Percentiles rank a stretch among this genome's conserved stretches.
Evolutionary conservation across 2,797 vertebrate genomes (phyloP).

Genomic region (Sciurus vulgaris): DNA sequence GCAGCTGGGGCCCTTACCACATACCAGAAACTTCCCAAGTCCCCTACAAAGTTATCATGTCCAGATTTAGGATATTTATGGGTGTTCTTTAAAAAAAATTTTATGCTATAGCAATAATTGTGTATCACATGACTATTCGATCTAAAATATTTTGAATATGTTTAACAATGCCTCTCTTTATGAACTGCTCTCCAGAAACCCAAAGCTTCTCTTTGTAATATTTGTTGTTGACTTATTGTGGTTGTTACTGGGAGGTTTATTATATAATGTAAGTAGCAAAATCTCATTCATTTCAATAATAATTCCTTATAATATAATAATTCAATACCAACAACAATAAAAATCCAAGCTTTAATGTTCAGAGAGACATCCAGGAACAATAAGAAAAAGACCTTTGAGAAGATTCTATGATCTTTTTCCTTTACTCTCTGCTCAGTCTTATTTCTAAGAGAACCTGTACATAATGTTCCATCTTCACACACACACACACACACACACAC

Average conservation of each 20-base stretch:
- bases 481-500: neutral
- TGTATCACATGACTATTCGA: neutral
- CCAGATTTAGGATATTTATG: neutral
- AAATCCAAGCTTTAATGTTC: neutral
- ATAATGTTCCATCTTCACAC: neutral
- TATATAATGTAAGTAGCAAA: neutral
- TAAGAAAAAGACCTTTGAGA: neutral
- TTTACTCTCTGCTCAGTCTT: neutral
- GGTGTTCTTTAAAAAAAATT: neutral
- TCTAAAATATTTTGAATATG: slow-evolving; percentile 47
- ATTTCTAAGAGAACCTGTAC: neutral
- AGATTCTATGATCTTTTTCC: neutral
- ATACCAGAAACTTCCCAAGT: neutral
- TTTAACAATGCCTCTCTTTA: slow-evolving; percentile 21
- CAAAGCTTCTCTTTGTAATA: slow-evolving; percentile 24
- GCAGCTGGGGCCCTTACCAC: neutral
- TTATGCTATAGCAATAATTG: neutral
- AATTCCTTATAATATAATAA: neutral
- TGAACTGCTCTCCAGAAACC: slow-evolving; percentile 13
- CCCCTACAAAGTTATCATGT: neutral
- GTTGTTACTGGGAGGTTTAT: neutral
- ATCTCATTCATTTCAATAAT: neutral
- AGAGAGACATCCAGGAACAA: neutral
- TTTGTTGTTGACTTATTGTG: neutral
- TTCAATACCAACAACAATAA: neutral